A percentile compares a stretch with the other conserved stretches of the same genome.
Conservation (phyloP, 2,113 vertebrate genomes). For the Rattus norvegicus region GRCr8 NC_086019.1:105357501-105358000, state of each 20-base stretch:
- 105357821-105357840: no score
- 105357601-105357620: neutral
- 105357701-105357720: neutral
- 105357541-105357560: neutral
- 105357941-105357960: neutral
- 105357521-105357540: neutral
- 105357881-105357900: neutral
- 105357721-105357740: neutral
- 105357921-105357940: no score
- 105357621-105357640: neutral
- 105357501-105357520: neutral
- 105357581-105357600: neutral
- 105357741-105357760: neutral
- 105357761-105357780: neutral
- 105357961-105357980: neutral
- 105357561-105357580: no score
- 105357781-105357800: neutral
- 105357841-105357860: neutral
- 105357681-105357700: neutral
- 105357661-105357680: neutral
- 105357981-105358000: no score
- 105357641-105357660: neutral
- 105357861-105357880: neutral
- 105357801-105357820: neutral
- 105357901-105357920: neutral